Percentiles rank a stretch among this genome's conserved stretches.
phyloP scores from a whole-genome alignment of 35 echinoderm and acorn worm species.

The Acanthaster planci region DNA sequence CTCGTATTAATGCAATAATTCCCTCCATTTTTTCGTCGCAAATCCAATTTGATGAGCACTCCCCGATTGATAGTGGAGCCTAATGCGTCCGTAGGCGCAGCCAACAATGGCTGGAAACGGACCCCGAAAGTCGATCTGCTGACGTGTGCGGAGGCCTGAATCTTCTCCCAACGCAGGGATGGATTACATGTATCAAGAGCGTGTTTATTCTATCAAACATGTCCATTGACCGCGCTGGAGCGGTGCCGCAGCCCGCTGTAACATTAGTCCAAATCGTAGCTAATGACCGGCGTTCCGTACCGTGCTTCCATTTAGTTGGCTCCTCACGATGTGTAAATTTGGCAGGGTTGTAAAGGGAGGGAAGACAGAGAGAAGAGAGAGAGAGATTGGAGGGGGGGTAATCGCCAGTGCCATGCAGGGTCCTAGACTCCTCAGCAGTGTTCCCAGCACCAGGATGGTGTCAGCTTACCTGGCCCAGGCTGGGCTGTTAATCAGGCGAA shows the following conservation, averaged over 20 bases:
- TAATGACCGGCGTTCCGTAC: constrained; percentile 32
- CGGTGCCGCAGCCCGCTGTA: constrained; percentile 26
- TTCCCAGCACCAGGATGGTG: constrained; percentile 10
- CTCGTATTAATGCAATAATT: constrained; percentile 32
- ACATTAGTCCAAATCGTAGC: constrained; percentile 33
- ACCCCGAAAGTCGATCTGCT: constrained; percentile 27
- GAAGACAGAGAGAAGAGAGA: too few species aligned
- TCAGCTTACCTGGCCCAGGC: constrained; percentile 1
- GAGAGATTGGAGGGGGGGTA: background rate
- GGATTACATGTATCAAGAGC: constrained; percentile 33
- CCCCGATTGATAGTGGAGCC: constrained; percentile 32
- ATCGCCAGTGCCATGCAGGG: background rate
- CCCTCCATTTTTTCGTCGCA: constrained; percentile 30
- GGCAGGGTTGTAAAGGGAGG: background rate
- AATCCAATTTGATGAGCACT: constrained; percentile 33
- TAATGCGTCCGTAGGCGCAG: constrained; percentile 29
- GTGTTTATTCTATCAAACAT: constrained; percentile 34
- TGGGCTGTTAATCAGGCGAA: constrained; percentile 5
- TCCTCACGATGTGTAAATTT: constrained; percentile 33
- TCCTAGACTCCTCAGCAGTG: background rate
- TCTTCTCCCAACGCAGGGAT: constrained; percentile 18
- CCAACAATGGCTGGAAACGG: constrained; percentile 30
- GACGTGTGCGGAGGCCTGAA: constrained; percentile 23
- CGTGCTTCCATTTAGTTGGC: constrained; percentile 27
- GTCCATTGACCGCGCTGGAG: constrained; percentile 24